Conservation (phyloP, 2,113 vertebrate species). For the Meles meles region DNA sequence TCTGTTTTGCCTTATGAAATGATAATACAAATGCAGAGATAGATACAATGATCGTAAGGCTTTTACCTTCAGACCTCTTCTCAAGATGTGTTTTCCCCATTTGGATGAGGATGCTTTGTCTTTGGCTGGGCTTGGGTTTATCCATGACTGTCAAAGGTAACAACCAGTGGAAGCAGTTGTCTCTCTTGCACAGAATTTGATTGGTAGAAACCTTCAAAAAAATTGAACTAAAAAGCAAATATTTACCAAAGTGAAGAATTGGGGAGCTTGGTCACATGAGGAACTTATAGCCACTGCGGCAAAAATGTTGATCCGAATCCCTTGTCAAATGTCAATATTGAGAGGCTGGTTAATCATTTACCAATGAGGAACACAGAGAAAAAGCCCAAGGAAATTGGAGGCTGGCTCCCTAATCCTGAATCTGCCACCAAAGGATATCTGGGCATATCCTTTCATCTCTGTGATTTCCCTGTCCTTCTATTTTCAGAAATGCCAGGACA, state of each 20-base stretch:
- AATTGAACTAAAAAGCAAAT: slow-evolving; percentile 43
- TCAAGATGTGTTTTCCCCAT: slow-evolving; percentile 68
- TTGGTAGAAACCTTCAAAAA: slow-evolving; percentile 66
- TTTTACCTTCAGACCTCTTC: slow-evolving; percentile 79
- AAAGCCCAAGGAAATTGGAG: background rate
- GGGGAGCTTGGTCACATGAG: background rate
- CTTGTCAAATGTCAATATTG: background rate
- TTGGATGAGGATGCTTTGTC: slow-evolving; percentile 68
- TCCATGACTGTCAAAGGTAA: slow-evolving; percentile 70
- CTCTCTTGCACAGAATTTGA: slow-evolving; percentile 1
- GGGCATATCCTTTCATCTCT: background rate
- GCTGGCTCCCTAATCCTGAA: background rate
- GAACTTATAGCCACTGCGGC: background rate
- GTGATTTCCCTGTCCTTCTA: background rate
- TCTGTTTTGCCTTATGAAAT: slow-evolving; percentile 96
- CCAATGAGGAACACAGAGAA: background rate
- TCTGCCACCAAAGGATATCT: background rate
- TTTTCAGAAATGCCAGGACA: background rate
- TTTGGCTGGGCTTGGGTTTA: slow-evolving; percentile 71
- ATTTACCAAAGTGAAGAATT: slow-evolving; percentile 23
- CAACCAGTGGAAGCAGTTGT: slow-evolving; percentile 63
- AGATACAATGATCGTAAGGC: slow-evolving; percentile 78
- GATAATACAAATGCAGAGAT: slow-evolving; percentile 89
- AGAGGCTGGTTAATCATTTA: background rate
- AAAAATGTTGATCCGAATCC: background rate